Evolutionary conservation across 2,888 invertebrate species (phyloP), one percentile per base, ranked within the genome.

Genomic region (Tridacna gigas): DNA sequence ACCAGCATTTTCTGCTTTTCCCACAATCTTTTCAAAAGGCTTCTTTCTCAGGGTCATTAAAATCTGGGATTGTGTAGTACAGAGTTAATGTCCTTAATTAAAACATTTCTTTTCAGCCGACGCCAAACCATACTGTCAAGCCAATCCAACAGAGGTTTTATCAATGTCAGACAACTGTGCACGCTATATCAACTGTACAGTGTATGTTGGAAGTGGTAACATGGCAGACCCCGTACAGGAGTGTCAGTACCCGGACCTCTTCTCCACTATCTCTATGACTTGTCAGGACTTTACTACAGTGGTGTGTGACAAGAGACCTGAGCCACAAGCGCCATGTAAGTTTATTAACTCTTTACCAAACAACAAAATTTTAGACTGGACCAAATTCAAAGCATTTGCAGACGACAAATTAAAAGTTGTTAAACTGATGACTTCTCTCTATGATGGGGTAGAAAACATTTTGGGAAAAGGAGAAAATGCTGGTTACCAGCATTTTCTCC

Each of bases 311-410:
- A 86, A 78, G 61, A 60, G 89, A 56, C 74, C 76, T 47, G 88
- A 86, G 73, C 88, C 88, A 1, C 77, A 80, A 73, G 86, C 89
- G 7, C 89, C 89, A 60, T 89, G 89, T 89, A 76, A 86, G 86
- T 82, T 22, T 47, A 7, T 4, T 4, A 37, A 37, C 7, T 2
- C 37, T 37, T 37, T 37, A n/a, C n/a, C n/a, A n/a, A n/a, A n/a
- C n/a, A n/a, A n/a, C n/a, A n/a, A n/a, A n/a, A n/a, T n/a, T n/a
- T n/a, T n/a, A n/a, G n/a, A n/a, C n/a, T n/a, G n/a, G n/a, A n/a
- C n/a, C n/a, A n/a, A n/a, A n/a, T n/a, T n/a, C n/a, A n/a, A n/a
- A n/a, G n/a, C n/a, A n/a, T n/a, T n/a, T n/a, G n/a, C n/a, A n/a
- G n/a, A n/a, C n/a, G n/a, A n/a, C n/a, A n/a, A n/a, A n/a, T n/a